Percentiles rank a stretch among this genome's conserved stretches.
Evolutionary conservation across 2,888 invertebrate genomes (phyloP).

Genomic region (Pelosia muscerda): DNA sequence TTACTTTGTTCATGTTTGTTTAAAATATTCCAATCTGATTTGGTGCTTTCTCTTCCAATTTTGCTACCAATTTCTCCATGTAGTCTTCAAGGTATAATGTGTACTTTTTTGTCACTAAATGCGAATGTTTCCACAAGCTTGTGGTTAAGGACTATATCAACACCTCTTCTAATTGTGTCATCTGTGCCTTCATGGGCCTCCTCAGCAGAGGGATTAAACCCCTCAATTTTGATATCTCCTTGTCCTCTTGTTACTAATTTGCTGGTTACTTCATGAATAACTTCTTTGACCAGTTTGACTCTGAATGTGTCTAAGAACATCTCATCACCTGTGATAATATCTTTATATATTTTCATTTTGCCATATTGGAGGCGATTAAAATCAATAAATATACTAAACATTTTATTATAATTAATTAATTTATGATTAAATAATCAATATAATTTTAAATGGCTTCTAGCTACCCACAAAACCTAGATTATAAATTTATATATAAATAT

Average conservation of each 20-base stretch:
- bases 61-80: conserved; percentile 96
- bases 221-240: conserved; percentile 93
- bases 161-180: conserved; percentile 91
- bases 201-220: conserved; percentile 98
- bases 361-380: conserved; percentile 84
- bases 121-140: conserved; percentile 94
- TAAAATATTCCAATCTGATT: conserved; percentile 96
- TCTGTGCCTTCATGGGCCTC: conserved; percentile 95
- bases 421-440: too few relatives aligned
- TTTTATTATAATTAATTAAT: too few relatives aligned
- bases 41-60: conserved; percentile 92
- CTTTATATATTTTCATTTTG: conserved; percentile 98
- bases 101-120: conserved; percentile 96
- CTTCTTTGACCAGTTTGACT: conserved; percentile 96
- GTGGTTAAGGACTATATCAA: conserved; percentile 97
- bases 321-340: conserved; percentile 98
- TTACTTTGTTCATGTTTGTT: conserved; percentile 96
- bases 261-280: conserved; percentile 97
- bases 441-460: too few relatives aligned
- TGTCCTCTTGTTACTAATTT: conserved; percentile 91
- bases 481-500: too few relatives aligned
- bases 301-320: conserved; percentile 99
- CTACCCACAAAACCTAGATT: too few relatives aligned
- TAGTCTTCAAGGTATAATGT: conserved; percentile 97
- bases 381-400: conserved; percentile 87